phyloP scores from a whole-genome alignment of 2,888 invertebrate species.

The Platerodrilus igneus region DNA sequence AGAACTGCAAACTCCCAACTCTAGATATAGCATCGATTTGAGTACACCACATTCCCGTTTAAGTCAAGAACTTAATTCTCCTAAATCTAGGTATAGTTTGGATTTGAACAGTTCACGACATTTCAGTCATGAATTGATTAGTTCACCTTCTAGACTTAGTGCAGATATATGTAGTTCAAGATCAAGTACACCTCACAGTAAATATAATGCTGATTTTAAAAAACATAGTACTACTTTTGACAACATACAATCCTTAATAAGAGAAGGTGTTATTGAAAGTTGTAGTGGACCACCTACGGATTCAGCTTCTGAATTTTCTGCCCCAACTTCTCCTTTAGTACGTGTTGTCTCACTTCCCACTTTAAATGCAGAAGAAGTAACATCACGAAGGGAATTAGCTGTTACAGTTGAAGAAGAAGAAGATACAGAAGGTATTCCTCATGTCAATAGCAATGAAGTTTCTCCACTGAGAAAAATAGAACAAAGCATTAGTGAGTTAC shows the following conservation, averaged over 20 bases:
- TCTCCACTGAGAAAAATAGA: constrained; percentile 68
- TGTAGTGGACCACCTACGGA: constrained; percentile 54
- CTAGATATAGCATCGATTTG: constrained; percentile 65
- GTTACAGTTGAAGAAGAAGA: constrained; percentile 72
- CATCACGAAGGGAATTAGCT: constrained; percentile 61
- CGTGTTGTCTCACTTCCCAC: constrained; percentile 66
- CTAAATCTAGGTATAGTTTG: constrained; percentile 58
- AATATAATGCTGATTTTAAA: constrained; percentile 56
- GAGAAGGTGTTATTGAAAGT: constrained; percentile 63
- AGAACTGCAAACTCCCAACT: constrained; percentile 59
- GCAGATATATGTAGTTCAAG: constrained; percentile 41
- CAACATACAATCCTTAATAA: constrained; percentile 68
- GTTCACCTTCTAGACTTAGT: constrained; percentile 42
- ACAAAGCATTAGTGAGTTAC: constrained; percentile 66
- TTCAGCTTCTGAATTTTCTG: constrained; percentile 59
- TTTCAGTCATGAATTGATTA: constrained; percentile 41
- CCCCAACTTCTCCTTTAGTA: constrained; percentile 60
- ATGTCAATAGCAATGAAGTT: constrained; percentile 58
- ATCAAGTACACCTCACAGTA: constrained; percentile 51
- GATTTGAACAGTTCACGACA: constrained; percentile 54
- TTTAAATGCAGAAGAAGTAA: constrained; percentile 56
- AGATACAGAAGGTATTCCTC: constrained; percentile 60
- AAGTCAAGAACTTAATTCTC: constrained; percentile 54
- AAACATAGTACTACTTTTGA: constrained; percentile 74
- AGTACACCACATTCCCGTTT: constrained; percentile 58